Conservation (phyloP, 2,797 vertebrate genomes). For the Astyanax mexicanus region DNA sequence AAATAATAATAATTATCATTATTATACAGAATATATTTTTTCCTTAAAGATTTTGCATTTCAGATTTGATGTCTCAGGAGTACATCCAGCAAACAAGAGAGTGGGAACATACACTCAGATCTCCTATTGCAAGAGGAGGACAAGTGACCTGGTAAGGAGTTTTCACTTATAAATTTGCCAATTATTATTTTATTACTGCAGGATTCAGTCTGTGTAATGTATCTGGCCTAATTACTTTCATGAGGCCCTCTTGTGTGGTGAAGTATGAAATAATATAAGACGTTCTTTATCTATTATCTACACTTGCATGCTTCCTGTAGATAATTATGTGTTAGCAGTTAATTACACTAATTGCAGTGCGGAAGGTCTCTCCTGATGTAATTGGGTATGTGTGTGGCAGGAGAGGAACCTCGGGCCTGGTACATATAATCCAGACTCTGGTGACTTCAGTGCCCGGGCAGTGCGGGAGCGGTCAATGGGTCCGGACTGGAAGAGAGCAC, state of each 20-base stretch:
- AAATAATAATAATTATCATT: conserved; percentile 5
- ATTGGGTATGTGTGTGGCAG: conserved; percentile 53
- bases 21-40: neutral
- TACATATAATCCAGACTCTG: conserved; percentile 59
- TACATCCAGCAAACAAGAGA: conserved; percentile 66
- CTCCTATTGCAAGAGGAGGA: conserved; percentile 60
- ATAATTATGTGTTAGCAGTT: neutral
- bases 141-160: conserved; percentile 62
- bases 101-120: conserved; percentile 62
- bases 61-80: conserved; percentile 71
- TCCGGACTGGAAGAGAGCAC: conserved; percentile 63
- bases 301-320: neutral
- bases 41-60: neutral
- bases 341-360: neutral
- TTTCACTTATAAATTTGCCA: neutral
- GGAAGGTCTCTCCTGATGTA: neutral
- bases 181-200: neutral
- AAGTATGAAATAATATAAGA: neutral
- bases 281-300: neutral
- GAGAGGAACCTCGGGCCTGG: conserved; percentile 67
- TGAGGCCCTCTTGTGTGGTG: neutral
- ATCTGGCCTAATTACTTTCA: neutral
- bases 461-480: conserved; percentile 50
- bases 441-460: conserved; percentile 59
- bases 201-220: neutral